Evolutionary conservation across 2,888 invertebrate genomes (phyloP).

Genomic region (Xestia ashworthii): DNA sequence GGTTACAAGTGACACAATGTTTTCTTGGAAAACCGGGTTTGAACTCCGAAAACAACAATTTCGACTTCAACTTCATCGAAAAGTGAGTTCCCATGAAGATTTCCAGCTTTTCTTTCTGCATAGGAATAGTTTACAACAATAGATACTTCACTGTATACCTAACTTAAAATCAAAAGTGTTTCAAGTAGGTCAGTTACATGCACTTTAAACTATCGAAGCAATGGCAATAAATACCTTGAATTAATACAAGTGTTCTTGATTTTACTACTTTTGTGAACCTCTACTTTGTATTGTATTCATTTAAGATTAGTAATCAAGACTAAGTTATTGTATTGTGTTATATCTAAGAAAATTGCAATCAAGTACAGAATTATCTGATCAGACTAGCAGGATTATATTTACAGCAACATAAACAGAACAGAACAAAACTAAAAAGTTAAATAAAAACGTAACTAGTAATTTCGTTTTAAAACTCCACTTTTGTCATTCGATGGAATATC

Average conservation of each 20-base stretch:
- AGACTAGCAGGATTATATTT: neutral
- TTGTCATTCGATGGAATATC: slow-evolving; percentile 56
- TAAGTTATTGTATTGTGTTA: neutral
- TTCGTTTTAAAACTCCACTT: slow-evolving; percentile 56
- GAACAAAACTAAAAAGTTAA: slow-evolving; percentile 8
- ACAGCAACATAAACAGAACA: neutral
- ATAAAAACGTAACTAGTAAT: slow-evolving; percentile 44
- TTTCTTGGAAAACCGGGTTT: neutral
- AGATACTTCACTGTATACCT: neutral
- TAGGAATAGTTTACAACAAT: neutral
- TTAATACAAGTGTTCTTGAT: neutral
- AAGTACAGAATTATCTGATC: neutral
- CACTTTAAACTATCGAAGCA: too few relatives aligned
- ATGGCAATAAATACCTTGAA: neutral
- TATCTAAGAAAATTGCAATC: neutral
- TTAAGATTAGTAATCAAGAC: neutral
- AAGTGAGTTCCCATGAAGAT: neutral
- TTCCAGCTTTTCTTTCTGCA: neutral
- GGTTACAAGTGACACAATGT: neutral
- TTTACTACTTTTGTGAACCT: neutral
- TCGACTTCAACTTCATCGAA: neutral
- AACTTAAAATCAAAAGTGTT: too few relatives aligned
- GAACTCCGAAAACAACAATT: neutral
- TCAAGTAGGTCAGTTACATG: too few relatives aligned
- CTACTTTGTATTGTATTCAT: neutral